Conservation (phyloP, 2,888 invertebrate genomes). For the Tethea ocularis region DNA sequence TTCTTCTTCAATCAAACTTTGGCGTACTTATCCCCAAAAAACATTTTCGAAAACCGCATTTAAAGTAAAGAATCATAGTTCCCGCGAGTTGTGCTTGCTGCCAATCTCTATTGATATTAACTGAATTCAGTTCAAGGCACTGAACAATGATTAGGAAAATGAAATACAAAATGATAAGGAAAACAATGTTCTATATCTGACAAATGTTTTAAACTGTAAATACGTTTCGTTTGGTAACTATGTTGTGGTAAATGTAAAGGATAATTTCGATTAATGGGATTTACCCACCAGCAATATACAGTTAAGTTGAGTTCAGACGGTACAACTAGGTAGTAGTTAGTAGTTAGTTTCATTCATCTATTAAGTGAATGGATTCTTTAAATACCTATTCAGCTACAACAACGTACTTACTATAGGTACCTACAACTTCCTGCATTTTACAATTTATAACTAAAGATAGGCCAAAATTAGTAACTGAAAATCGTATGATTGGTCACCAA, state of each 20-base stretch:
- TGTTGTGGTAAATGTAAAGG: constrained; percentile 21
- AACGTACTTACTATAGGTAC: background rate
- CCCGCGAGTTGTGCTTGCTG: too few species aligned
- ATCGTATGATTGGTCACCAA: too few species aligned
- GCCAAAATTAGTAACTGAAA: too few species aligned
- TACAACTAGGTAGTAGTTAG: too few species aligned
- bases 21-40: too few species aligned
- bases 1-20: too few species aligned
- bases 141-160: background rate
- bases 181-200: background rate
- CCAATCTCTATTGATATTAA: background rate
- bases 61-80: too few species aligned
- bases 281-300: constrained; percentile 28
- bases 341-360: background rate
- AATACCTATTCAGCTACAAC: background rate
- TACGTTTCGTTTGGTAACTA: background rate
- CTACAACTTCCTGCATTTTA: too few species aligned
- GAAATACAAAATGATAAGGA: background rate
- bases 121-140: too few species aligned
- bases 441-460: too few species aligned
- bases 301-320: constrained; percentile 22
- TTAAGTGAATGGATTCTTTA: background rate
- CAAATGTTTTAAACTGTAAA: background rate
- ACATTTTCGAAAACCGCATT: too few species aligned
- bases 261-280: constrained; percentile 24